phyloP scores from a whole-genome alignment of 1,140 invertebrate species.

The Drosophila bocki region DNA sequence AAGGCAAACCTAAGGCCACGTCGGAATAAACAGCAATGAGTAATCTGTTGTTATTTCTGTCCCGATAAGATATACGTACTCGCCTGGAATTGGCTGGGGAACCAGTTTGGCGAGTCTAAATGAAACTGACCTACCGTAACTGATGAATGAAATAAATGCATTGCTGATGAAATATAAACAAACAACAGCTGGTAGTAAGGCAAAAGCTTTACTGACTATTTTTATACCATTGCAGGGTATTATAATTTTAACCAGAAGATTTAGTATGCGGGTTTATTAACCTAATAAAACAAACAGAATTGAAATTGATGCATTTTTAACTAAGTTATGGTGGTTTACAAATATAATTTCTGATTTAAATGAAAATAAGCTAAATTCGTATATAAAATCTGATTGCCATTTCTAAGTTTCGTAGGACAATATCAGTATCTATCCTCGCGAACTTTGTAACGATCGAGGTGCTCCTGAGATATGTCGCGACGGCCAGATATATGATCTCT shows the following conservation, averaged over 20 bases:
- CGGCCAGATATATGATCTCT: neutral
- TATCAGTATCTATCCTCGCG: neutral
- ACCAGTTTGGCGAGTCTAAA: slow-evolving; percentile 23
- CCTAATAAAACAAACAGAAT: too few species aligned
- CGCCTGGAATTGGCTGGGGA: slow-evolving; percentile 6
- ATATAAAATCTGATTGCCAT: slow-evolving; percentile 2
- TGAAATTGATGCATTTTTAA: too few species aligned
- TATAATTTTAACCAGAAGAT: too few species aligned
- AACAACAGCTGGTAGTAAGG: slow-evolving; percentile 2
- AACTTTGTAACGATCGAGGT: neutral
- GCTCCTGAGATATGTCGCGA: neutral
- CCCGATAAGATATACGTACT: slow-evolving; percentile 40
- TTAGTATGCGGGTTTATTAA: too few species aligned
- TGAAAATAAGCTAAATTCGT: neutral
- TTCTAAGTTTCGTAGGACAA: neutral
- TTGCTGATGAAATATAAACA: slow-evolving; percentile 10
- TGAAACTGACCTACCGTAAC: slow-evolving; percentile 50
- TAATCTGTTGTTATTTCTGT: slow-evolving; percentile 36
- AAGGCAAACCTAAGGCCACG: slow-evolving; percentile 33
- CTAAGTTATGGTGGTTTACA: too few species aligned
- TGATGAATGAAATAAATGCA: slow-evolving; percentile 4
- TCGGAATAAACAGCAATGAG: slow-evolving; percentile 36
- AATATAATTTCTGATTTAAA: too few species aligned
- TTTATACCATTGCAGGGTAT: too few species aligned
- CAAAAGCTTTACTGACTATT: too few species aligned